Evolutionary conservation across 2,113 vertebrate genomes (phyloP), one percentile per base, ranked within the genome.

Genomic region (Hypomesus transpacificus): DNA sequence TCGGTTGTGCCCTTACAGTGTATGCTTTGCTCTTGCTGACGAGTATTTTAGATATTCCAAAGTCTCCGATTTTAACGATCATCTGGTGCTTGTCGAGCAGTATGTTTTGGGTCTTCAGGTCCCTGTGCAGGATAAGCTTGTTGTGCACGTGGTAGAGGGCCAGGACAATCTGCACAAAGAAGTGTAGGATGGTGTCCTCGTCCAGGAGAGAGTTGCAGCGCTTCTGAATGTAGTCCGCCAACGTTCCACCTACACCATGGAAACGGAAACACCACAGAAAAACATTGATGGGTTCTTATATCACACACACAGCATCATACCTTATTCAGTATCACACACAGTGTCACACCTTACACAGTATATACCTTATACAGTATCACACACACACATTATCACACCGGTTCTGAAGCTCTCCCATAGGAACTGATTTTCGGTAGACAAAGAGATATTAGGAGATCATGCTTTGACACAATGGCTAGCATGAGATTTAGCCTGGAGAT

Each of bases 21-120:
- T 98, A 99, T 18, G 97, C 97, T 89, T 99, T 99, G 86, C 97
- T 99, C 85, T 99, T 99, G 94, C 97, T 99, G 87, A 97, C 97
- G 20, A 99, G 91, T 80, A 99, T 99, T 90, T 99, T 99, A 73
- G 97, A 99, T 86, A 99, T 99, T 71, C 97, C 97, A 1, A 99
- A 99, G 85, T 99, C 97, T 0, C 97, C 97, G 0, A 99, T 96
- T 92, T 99, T 99, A 80, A 99, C 95, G 0, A 96, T 94, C 95
- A 97, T 96, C 80, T 96, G 96, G 52, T 97, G 95, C 67, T 99
- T 98, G 89, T 99, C 97, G 17, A 99, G 90, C 50, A 99, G 94
- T 76, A 99, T 99, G 83, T 99, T 99, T 89, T 99, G 97, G 5
- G 97, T 99, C 90, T 99, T 99, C 66, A 99, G 94, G 87, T 99